Evolutionary conservation across 1,140 invertebrate species (phyloP).

Genomic region (Drosophila bifasciata): DNA sequence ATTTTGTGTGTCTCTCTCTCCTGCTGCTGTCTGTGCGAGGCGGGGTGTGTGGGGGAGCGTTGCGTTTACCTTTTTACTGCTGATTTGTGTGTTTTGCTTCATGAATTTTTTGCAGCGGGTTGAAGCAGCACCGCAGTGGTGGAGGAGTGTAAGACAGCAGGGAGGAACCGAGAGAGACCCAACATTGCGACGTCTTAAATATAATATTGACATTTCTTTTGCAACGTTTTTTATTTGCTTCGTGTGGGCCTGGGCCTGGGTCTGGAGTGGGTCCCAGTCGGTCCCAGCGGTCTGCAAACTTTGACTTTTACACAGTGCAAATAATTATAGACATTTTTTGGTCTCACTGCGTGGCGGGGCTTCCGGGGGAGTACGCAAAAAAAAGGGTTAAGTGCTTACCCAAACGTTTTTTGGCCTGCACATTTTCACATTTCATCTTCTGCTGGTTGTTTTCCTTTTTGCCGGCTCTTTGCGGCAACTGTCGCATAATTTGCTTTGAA

Average conservation of each 20-base stretch:
- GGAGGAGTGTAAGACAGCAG: slow-evolving; percentile 4
- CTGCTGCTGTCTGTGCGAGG: neutral
- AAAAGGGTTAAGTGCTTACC: slow-evolving; percentile 79
- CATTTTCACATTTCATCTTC: slow-evolving; percentile 21
- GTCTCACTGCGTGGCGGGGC: slow-evolving; percentile 5
- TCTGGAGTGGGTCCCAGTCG: slow-evolving; percentile 7
- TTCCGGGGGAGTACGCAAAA: slow-evolving; percentile 27
- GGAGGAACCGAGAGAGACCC: slow-evolving; percentile 22
- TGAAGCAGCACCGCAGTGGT: slow-evolving; percentile 11
- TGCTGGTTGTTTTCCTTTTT: neutral
- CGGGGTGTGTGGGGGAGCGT: slow-evolving; percentile 32
- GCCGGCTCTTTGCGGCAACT: slow-evolving; percentile 63
- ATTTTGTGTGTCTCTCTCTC: slow-evolving; percentile 58
- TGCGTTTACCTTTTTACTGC: slow-evolving; percentile 76
- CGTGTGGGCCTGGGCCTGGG: neutral
- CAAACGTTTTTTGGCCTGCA: slow-evolving; percentile 63
- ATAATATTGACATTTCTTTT: slow-evolving; percentile 82
- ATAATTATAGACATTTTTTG: slow-evolving; percentile 77
- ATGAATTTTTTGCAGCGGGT: slow-evolving; percentile 69
- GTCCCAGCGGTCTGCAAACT: slow-evolving; percentile 53
- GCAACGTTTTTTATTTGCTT: slow-evolving; percentile 36
- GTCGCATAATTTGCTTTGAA: slow-evolving; percentile 82
- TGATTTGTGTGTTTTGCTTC: slow-evolving; percentile 77
- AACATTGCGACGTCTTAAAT: slow-evolving; percentile 68
- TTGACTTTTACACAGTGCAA: slow-evolving; percentile 75